Base-by-base conservation (phyloP, 2,888 invertebrate species). In the Hermodice carunculata region DNA sequence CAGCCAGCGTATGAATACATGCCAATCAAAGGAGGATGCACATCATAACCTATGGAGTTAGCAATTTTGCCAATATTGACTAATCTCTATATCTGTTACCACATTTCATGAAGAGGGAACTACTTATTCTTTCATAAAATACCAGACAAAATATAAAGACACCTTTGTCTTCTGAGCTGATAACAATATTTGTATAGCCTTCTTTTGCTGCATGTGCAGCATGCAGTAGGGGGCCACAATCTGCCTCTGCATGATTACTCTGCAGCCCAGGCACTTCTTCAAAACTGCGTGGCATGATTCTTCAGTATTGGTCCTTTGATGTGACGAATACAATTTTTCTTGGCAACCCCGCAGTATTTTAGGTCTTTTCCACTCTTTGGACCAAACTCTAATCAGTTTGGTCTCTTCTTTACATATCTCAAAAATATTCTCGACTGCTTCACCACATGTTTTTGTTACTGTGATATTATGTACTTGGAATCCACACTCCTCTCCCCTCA, bases 221-320 rank as follows among this genome's bases (percentile, higher is more conserved):
- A 63, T 73, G 64, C 11, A 73, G 52, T n/a, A 73, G 60, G 17
- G 73, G 14, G 19, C 72, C 57, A 3, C 48, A 51, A 63, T 73
- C 72, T 19, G 66, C 71, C 61, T 72, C 71, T 49, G 73, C 72
- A 17, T 72, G 72, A 26, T 19, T 31, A 34, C 49, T 58, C 37
- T 60, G 42, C 24, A 73, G 64, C 17, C 1, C 64, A 43, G 31
- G 29, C 19, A 73, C 59, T 42, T 62, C 59, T 11, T 48, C 1
- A 32, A 28, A 26, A 19, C 32, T 56, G 17, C 61, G 44, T 17
- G 54, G 19, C 52, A 57, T 58, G 31, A 72, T 46, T 57, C 28
- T 48, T 44, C 49, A 61, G 52, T 67, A 73, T 19, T 56, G 42
- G 26, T 72, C 66, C 29, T 63, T 58, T 19, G 40, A 29, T 31